A percentile compares a stretch with the other conserved stretches of the same genome.
phyloP scores from a whole-genome alignment of 2,797 vertebrate species.

The Dicrostonyx torquatus region DNA sequence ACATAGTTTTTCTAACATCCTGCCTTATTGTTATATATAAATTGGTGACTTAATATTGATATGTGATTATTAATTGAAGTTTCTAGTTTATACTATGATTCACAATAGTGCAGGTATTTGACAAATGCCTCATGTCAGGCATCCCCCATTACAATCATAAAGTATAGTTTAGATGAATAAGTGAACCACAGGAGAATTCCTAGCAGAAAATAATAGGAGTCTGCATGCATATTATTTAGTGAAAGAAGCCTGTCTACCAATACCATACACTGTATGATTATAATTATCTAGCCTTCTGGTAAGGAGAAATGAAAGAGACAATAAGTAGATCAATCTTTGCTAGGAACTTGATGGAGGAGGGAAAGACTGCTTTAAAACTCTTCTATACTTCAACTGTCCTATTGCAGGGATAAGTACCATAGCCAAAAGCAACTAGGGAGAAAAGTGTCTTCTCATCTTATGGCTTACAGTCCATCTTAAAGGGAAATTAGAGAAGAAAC shows the following conservation, averaged over 20 bases:
- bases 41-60: not conserved
- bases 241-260: slow-evolving; percentile 15
- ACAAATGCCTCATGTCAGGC: not conserved
- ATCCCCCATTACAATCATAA: not conserved
- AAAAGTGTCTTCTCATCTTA: not conserved
- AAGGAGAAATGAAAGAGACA: slow-evolving; percentile 11
- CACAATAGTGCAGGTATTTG: slow-evolving; percentile 32
- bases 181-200: not conserved
- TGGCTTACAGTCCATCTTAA: not conserved
- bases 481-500: not conserved
- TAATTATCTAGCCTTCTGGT: not conserved
- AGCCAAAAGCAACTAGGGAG: not conserved
- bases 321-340: not conserved
- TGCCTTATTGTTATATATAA: not conserved
- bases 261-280: not conserved
- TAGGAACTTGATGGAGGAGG: not conserved
- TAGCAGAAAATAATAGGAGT: not conserved
- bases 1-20: not conserved
- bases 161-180: not conserved
- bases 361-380: not conserved
- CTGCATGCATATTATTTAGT: not conserved
- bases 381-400: not conserved
- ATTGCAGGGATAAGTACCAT: not conserved
- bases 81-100: not conserved
- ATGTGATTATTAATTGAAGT: slow-evolving; percentile 1